phyloP scores from a whole-genome alignment of 2,113 vertebrate species.

The Rhinopithecus roxellana region DNA sequence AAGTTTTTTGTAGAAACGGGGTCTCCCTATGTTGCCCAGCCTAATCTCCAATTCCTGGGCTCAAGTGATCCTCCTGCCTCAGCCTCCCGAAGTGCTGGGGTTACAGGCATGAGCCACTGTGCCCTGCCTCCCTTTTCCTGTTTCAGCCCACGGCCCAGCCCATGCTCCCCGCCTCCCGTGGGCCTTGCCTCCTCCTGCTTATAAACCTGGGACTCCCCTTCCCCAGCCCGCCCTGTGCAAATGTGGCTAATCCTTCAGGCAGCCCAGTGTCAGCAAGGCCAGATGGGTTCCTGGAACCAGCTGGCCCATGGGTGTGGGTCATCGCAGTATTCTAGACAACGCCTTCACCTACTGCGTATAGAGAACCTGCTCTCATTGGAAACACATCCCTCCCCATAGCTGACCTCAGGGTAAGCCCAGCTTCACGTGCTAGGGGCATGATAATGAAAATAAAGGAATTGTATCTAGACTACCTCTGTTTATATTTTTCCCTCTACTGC shows the following conservation, averaged over 20 bases:
- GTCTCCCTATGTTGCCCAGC: too few species aligned
- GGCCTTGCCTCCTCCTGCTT: background rate
- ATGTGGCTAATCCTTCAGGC: background rate
- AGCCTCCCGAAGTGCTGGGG: too few species aligned
- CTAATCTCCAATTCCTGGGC: too few species aligned
- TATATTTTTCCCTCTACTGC: background rate
- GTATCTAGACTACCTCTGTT: background rate
- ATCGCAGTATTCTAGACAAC: background rate
- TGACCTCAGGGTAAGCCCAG: background rate
- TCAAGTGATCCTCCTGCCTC: too few species aligned
- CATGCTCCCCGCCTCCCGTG: background rate
- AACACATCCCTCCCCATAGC: background rate
- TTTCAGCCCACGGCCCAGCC: background rate
- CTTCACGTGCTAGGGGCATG: background rate
- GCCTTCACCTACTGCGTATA: background rate
- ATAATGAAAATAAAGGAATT: slow-evolving; percentile 42
- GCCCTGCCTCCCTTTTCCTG: too few species aligned
- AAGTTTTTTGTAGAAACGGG: too few species aligned
- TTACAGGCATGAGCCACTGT: too few species aligned
- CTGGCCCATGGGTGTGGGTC: background rate
- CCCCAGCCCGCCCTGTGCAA: background rate
- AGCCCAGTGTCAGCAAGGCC: background rate
- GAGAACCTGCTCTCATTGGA: background rate
- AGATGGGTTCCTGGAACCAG: background rate
- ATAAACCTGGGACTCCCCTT: background rate